Percentiles rank a stretch among this genome's conserved stretches.
Conservation (phyloP, 1,140 invertebrate genomes). For the Achroia grisella region DNA sequence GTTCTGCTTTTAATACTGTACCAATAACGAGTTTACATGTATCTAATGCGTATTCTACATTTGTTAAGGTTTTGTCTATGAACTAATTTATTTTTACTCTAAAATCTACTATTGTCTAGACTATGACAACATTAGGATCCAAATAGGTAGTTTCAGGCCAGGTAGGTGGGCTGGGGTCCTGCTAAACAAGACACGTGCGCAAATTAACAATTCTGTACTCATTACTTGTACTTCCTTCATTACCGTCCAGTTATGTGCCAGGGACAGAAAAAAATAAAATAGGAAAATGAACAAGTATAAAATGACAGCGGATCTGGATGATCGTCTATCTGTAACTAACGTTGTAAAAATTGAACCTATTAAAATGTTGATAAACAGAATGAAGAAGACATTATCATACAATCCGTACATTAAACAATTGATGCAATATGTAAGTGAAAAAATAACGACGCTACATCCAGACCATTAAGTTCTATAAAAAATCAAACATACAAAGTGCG, state of each 20-base stretch:
- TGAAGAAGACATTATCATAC: no score
- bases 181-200: conserved; percentile 67
- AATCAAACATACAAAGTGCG: conserved; percentile 10
- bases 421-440: no score
- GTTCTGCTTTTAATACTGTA: conserved; percentile 1
- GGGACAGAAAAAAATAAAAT: conserved; percentile 54
- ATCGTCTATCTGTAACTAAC: conserved; percentile 6
- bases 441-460: conserved; percentile 16
- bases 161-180: conserved; percentile 44
- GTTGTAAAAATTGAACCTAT: no score
- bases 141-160: conserved; percentile 34
- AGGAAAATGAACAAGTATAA: conserved; percentile 54
- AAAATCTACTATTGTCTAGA: conserved; percentile 41
- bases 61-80: conserved; percentile 17
- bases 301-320: conserved; percentile 21
- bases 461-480: conserved; percentile 4
- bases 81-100: conserved; percentile 28
- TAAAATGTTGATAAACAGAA: no score
- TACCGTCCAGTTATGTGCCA: conserved; percentile 59
- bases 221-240: conserved; percentile 71
- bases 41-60: conserved; percentile 18
- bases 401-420: no score
- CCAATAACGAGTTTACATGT: conserved; percentile 18
- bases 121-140: conserved; percentile 43
- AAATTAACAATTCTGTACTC: conserved; percentile 61